phyloP scores from a whole-genome alignment of 2,888 invertebrate genomes.

The Cheilosia pagana region DNA sequence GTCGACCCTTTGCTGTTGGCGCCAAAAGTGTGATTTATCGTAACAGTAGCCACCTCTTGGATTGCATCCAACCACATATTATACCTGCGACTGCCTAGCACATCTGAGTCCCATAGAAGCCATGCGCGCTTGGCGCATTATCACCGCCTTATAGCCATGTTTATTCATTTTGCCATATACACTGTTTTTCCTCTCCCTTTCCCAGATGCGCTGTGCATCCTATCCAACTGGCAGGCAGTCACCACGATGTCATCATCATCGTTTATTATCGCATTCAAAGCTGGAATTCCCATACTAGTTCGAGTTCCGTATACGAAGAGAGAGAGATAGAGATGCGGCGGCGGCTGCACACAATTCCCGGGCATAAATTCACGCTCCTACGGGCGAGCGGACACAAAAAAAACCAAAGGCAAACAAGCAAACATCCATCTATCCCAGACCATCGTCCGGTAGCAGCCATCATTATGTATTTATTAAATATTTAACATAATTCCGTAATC shows the following conservation, averaged over 20 bases:
- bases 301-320: conserved; percentile 71
- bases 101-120: conserved; percentile 62
- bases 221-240: conserved; percentile 39
- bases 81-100: conserved; percentile 47
- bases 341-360: conserved; percentile 46
- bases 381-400: conserved; percentile 27
- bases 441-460: conserved; percentile 56
- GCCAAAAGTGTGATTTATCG: conserved; percentile 74
- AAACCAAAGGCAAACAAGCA: conserved; percentile 34
- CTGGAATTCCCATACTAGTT: conserved; percentile 69
- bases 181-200: conserved; percentile 19
- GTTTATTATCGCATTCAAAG: conserved; percentile 72
- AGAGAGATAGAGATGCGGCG: conserved; percentile 27
- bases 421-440: conserved; percentile 63
- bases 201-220: conserved; percentile 30
- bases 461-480: conserved; percentile 81
- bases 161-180: conserved; percentile 61
- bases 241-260: conserved; percentile 71
- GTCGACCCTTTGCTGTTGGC: conserved; percentile 59
- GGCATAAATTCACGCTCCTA: conserved; percentile 72
- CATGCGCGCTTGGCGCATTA: conserved; percentile 58
- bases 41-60: conserved; percentile 19
- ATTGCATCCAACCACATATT: conserved; percentile 28
- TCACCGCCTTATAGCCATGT: conserved; percentile 58
- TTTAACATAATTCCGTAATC: conserved; percentile 83